Base-by-base conservation (phyloP, 2,888 invertebrate species). In the Drosophila meridionalis region DNA sequence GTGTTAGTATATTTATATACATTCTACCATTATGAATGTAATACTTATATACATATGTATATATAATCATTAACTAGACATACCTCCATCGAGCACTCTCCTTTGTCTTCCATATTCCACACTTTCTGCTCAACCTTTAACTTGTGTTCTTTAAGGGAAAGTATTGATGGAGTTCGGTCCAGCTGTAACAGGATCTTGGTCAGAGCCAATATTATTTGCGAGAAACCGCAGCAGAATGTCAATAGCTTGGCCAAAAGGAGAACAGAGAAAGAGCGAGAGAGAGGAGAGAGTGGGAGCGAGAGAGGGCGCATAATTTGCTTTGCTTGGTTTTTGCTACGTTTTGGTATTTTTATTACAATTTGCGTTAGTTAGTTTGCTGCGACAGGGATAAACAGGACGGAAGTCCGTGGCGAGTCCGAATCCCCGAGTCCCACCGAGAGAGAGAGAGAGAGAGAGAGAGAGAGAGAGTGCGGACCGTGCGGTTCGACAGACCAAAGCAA, bases 311-410 rank as follows among this genome's bases (percentile, higher is more conserved):
- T 85, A 85, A 90, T 90, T 88, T 90, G 90, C 90, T 85, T 90
- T 85, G 78, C 87, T 87, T 87, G 83, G 90, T 84, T 89, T 85
- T 80, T 73, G 89, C 74, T 77, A 87, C 89, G 90, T 87, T 90
- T 87, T 56, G 87, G 90, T 82, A 89, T 90, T 90, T 87, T 87
- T 89, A 90, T 89, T 89, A 78, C 87, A 80, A 89, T 90, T 89
- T 89, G 79, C 89, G 89, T 81, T 87, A 83, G 80, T 87, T 83
- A 74, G 75, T 73, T 72, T 50, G 56, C 32, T 60, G 62, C 67
- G 80, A 76, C 55, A 52, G 50, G 72, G 48, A 68, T 72, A 80
- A 78, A 72, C 76, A 78, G 72, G 68, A 66, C 38, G 40, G 36
- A 42, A 48, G 48, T 58, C 20, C n/a, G 20, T 34, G 50, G 56